Base-by-base conservation (phyloP, 1,140 invertebrate genomes). In the Cardiocondyla obscurior region DNA sequence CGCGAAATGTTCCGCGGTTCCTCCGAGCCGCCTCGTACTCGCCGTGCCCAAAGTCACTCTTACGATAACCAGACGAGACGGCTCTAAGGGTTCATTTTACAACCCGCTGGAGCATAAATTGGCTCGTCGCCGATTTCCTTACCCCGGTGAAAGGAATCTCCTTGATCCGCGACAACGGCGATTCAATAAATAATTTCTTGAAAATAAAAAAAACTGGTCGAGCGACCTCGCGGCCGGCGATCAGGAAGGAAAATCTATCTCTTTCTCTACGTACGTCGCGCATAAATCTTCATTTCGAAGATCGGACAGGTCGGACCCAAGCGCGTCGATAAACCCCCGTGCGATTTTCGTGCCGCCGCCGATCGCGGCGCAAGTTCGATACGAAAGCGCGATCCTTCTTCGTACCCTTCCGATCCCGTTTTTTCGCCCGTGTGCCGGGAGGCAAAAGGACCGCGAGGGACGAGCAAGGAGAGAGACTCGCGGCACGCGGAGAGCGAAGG, bases 251-350 rank as follows among this genome's bases (percentile, higher is more conserved):
- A 46, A 69, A 28, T 42, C 62, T 67, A 22, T 39, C n/a, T n/a
- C n/a, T n/a, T n/a, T n/a, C n/a, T n/a, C n/a, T n/a, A n/a, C 33
- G 62, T 12, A 10, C 19, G 60, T 79, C 62, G 6, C 46, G 16
- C 62, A 69, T 79, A 79, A 79, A 79, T 79, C 46, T 67, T 42
- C 36, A 67, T 55, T 53, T 79, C 25, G 74, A 16, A 44, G 22
- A 79, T 39, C 46, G 16, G 19, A 3, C n/a, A 67, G 39, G 62
- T 67, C 33, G 33, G 25, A 49, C 22, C 42, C 28, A 22, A 8
- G 36, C 57, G 8, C 19, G 12, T 62, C 28, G n/a, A 46, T n/a
- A n/a, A n/a, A n/a, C n/a, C n/a, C 30, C 57, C 46, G 16, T 39
- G 74, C 62, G 74, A 53, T 79, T 79, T 77, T 79, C 62, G 33